A percentile compares a stretch with the other conserved stretches of the same genome.
Conservation (phyloP, 2,888 invertebrate species). For the Hanleya hanleyi region DNA sequence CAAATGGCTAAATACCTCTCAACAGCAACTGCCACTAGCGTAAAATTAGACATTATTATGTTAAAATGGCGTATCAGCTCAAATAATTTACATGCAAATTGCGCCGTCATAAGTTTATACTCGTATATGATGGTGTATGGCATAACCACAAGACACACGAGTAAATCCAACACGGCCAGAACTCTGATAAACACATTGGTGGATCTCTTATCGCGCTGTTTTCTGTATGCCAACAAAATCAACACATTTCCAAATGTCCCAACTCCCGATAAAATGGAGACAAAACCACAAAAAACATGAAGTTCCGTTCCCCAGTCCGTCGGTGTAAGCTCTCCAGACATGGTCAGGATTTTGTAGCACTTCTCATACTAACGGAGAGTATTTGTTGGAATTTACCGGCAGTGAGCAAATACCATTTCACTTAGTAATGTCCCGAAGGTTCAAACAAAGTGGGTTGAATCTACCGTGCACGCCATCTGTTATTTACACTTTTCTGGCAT, state of each 20-base stretch:
- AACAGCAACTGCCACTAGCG: conserved; percentile 15
- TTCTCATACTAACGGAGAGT: no score
- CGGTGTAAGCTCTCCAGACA: no score
- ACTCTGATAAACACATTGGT: conserved; percentile 9
- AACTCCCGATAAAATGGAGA: background rate
- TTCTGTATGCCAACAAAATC: conserved; percentile 16
- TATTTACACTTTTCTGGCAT: no score
- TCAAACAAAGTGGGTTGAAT: no score
- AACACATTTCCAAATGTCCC: conserved; percentile 18
- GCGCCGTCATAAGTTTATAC: background rate
- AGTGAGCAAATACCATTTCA: no score
- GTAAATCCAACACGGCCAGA: conserved; percentile 14
- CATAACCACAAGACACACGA: conserved; percentile 22
- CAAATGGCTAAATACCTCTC: conserved; percentile 23
- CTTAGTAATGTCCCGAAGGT: no score
- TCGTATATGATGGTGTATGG: conserved; percentile 24
- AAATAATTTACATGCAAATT: conserved; percentile 17
- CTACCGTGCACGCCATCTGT: no score
- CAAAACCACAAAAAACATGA: background rate
- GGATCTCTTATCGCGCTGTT: background rate
- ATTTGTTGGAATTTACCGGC: no score
- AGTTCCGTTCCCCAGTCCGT: no score
- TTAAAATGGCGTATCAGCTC: conserved; percentile 21
- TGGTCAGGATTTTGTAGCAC: no score
- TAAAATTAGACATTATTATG: conserved; percentile 13